A percentile compares a stretch with the other conserved stretches of the same genome.
These are phyloP conservation scores for Strongylocentrotus purpuratus DNA, from an alignment of 35 echinoderm and acorn worm species.

Conservation along the genomic window DNA sequence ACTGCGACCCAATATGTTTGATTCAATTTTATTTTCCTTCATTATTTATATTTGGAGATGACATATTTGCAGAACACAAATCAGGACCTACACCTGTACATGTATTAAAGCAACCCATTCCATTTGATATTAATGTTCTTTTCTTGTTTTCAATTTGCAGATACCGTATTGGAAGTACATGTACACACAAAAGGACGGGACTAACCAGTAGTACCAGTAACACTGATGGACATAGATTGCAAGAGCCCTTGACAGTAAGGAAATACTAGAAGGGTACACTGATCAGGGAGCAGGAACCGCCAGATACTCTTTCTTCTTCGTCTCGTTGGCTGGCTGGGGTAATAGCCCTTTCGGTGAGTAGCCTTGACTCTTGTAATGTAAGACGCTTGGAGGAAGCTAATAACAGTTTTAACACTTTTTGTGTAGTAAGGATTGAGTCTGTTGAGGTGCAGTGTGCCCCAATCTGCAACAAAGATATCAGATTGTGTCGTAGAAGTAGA, in stretches of 20 bases:
- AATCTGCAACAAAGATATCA: too few species aligned
- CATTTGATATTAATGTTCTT: not conserved
- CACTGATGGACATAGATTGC: not conserved
- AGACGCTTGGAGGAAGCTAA: not conserved
- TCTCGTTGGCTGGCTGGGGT: not conserved
- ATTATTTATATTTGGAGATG: too few species aligned
- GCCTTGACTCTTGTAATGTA: not conserved
- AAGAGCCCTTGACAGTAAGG: not conserved
- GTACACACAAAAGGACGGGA: not conserved
- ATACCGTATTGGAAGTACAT: not conserved
- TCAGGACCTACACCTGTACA: too few species aligned
- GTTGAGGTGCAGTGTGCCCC: not conserved
- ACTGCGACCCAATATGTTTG: too few species aligned
- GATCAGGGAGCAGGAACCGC: not conserved
- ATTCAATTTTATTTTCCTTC: too few species aligned
- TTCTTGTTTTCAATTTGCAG: not conserved
- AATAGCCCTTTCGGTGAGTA: slow-evolving; percentile 3
- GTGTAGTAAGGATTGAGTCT: not conserved
- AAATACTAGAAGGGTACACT: not conserved
- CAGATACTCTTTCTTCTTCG: not conserved
- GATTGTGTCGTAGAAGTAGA: too few species aligned
- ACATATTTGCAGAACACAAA: too few species aligned
- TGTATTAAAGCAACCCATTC: too few species aligned
- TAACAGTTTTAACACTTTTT: not conserved
- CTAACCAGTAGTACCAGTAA: not conserved